Percentiles rank a stretch among this genome's conserved stretches.
These are phyloP conservation scores for Corydoras sp. DNA, from an alignment of 2,113 vertebrate genomes.

Conservation along the genomic window DNA sequence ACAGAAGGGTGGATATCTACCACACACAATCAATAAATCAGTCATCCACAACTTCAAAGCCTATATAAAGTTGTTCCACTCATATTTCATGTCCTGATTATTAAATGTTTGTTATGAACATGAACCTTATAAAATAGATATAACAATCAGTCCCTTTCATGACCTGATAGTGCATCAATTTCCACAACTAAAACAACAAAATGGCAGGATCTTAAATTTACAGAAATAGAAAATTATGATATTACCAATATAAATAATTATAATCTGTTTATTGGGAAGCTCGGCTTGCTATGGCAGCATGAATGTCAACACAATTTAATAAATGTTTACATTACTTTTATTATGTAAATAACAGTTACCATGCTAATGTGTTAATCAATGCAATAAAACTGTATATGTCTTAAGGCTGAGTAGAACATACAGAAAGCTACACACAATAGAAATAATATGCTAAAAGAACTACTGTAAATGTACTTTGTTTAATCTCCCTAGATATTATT, in stretches of 20 bases:
- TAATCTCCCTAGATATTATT: too few species aligned
- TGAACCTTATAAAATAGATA: constrained; percentile 10
- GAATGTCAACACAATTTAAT: too few species aligned
- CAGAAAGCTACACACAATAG: too few species aligned
- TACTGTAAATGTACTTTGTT: too few species aligned
- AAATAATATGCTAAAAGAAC: not conserved
- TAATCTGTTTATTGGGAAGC: too few species aligned
- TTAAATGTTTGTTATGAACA: constrained; percentile 50
- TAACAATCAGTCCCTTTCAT: constrained; percentile 2
- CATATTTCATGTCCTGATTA: constrained; percentile 58
- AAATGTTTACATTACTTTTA: too few species aligned
- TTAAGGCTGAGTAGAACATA: too few species aligned
- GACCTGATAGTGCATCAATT: constrained; percentile 6
- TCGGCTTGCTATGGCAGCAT: not conserved
- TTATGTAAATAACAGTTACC: too few species aligned
- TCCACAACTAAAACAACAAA: not conserved
- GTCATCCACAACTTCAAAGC: constrained; percentile 60
- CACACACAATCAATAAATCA: constrained; percentile 66
- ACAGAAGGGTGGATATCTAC: constrained; percentile 64
- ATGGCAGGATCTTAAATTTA: not conserved
- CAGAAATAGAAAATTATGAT: too few species aligned
- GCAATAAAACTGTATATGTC: not conserved
- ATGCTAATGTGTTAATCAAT: constrained; percentile 4
- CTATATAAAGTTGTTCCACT: constrained; percentile 47
- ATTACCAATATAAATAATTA: too few species aligned